phyloP scores from a whole-genome alignment of 2,888 invertebrate species.

The Zygaena filipendulae region DNA sequence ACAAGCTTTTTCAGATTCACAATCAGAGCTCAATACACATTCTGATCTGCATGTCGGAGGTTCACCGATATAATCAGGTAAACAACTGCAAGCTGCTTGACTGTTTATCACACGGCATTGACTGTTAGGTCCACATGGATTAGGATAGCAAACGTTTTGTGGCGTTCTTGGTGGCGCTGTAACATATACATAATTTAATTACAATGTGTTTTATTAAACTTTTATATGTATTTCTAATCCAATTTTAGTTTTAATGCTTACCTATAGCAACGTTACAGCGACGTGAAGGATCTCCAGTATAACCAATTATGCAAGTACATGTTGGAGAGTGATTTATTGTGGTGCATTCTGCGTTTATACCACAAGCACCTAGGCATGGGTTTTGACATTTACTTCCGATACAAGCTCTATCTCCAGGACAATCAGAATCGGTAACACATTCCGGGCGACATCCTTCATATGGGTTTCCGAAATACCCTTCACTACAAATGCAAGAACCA shows the following conservation, averaged over 20 bases:
- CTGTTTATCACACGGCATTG: conserved; percentile 67
- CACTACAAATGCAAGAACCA: conserved; percentile 76
- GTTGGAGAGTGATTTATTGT: conserved; percentile 77
- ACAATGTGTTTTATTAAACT: conserved; percentile 2
- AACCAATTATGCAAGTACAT: conserved; percentile 74
- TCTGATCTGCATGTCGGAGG: conserved; percentile 77
- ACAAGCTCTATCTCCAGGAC: conserved; percentile 77
- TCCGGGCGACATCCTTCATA: conserved; percentile 82
- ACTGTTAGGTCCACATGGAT: conserved; percentile 72
- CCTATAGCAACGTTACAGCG: conserved; percentile 64
- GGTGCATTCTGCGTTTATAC: conserved; percentile 76
- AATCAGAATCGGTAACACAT: conserved; percentile 78
- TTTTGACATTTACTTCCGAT: conserved; percentile 78
- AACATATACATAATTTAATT: too few species aligned
- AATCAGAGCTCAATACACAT: conserved; percentile 75
- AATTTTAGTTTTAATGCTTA: too few species aligned
- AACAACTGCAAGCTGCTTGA: conserved; percentile 77
- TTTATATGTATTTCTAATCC: too few species aligned
- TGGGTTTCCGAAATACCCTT: conserved; percentile 80
- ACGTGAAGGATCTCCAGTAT: conserved; percentile 70
- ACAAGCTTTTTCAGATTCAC: conserved; percentile 71
- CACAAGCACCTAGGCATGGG: conserved; percentile 82
- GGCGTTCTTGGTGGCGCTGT: conserved; percentile 51
- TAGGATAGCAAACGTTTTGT: conserved; percentile 63
- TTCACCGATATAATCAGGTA: conserved; percentile 73